A percentile compares a stretch with the other conserved stretches of the same genome.
Conservation (phyloP, 2,888 invertebrate species). For the Euzophera pinguis region DNA sequence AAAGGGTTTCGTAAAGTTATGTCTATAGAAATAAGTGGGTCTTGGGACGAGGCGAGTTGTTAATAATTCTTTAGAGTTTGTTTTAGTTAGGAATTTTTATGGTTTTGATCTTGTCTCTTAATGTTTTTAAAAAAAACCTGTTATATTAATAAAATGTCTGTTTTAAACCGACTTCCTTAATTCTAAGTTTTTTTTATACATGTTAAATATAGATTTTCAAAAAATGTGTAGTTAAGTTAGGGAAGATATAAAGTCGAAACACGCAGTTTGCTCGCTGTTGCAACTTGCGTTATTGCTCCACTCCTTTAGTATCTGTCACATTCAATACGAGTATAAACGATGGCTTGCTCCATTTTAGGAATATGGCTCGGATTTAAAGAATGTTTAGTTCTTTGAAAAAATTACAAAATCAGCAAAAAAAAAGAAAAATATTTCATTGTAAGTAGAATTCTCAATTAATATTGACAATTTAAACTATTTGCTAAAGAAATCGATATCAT, state of each 20-base stretch:
- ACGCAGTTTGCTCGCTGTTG: background rate
- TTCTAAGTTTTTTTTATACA: too few species aligned
- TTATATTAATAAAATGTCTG: background rate
- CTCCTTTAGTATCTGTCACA: background rate
- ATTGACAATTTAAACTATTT: too few species aligned
- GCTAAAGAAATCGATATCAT: too few species aligned
- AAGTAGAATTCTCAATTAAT: too few species aligned
- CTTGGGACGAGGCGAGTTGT: background rate
- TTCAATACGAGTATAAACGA: constrained; percentile 3
- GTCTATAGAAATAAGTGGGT: background rate
- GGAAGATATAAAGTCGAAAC: background rate
- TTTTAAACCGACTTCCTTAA: too few species aligned
- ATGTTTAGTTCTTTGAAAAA: background rate
- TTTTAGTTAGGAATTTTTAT: too few species aligned
- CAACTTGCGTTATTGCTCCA: constrained; percentile 4
- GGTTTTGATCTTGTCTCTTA: too few species aligned
- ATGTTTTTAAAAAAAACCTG: too few species aligned
- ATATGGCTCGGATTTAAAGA: background rate
- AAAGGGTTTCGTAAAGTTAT: background rate
- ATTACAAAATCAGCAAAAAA: too few species aligned
- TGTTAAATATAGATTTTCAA: background rate
- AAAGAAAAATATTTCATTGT: too few species aligned
- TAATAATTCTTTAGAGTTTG: background rate
- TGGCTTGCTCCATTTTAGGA: background rate
- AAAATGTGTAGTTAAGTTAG: background rate